These are phyloP conservation scores for Holcopasites calliopsidis DNA, from an alignment of 1,140 invertebrate species.

Conservation along the genomic window DNA sequence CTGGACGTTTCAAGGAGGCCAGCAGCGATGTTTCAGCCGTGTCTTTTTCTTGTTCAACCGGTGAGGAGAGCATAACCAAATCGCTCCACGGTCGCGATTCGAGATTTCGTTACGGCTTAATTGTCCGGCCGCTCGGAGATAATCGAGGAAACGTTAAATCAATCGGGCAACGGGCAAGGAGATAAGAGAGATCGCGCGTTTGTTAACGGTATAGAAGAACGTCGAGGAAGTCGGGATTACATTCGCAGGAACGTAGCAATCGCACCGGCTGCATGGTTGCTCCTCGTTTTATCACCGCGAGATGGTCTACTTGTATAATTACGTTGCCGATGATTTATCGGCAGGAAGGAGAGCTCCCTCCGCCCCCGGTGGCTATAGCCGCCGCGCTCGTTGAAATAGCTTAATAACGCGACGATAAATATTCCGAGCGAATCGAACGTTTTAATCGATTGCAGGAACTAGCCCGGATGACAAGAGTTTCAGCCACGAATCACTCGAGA, in stretches of 20 bases:
- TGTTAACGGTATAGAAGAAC: not conserved
- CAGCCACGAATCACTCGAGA: conserved; percentile 34
- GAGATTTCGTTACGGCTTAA: not conserved
- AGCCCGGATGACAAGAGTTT: conserved; percentile 31
- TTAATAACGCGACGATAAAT: conserved; percentile 44
- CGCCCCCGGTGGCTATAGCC: conserved; percentile 4
- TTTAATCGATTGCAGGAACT: conserved; percentile 45
- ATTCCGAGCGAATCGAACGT: conserved; percentile 30
- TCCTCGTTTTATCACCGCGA: conserved; percentile 16
- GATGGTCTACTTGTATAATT: conserved; percentile 30
- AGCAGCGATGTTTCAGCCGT: not conserved
- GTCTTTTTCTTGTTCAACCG: no score
- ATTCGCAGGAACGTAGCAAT: not conserved
- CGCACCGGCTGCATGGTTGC: not conserved
- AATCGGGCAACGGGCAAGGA: not conserved
- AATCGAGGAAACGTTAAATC: conserved; percentile 12
- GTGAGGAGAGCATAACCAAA: no score
- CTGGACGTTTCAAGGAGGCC: not conserved
- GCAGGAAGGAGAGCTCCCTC: conserved; percentile 15
- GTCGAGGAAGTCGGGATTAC: not conserved
- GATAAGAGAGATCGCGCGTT: not conserved
- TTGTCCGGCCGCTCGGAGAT: not conserved
- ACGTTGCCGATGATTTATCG: conserved; percentile 34
- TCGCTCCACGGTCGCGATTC: no score
- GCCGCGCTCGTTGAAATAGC: conserved; percentile 18